Evolutionary conservation across 2,797 vertebrate species (phyloP).

Genomic region (Masticophis lateralis): DNA sequence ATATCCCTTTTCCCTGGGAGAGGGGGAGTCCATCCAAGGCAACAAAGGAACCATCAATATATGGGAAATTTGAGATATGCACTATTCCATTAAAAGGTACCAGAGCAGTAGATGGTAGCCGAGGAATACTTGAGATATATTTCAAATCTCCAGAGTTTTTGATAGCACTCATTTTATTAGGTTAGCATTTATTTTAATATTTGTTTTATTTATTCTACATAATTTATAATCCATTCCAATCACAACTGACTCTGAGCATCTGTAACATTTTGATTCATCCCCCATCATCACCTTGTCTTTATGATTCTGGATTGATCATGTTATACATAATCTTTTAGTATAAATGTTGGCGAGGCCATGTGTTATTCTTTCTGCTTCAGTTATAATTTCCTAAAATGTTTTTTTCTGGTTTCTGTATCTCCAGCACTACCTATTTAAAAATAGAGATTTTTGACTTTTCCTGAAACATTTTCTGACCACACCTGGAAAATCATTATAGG

Average conservation of each 20-base stretch:
- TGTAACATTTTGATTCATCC: neutral
- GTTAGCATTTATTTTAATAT: neutral
- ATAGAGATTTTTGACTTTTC: neutral
- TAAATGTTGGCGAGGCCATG: neutral
- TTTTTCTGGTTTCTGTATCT: neutral
- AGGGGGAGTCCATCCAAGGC: conserved; percentile 40
- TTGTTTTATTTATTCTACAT: neutral
- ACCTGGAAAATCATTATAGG: neutral
- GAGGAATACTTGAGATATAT: neutral
- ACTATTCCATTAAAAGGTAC: neutral
- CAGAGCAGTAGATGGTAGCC: neutral
- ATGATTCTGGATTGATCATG: neutral
- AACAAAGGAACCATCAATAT: conserved; percentile 35
- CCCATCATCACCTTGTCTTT: neutral
- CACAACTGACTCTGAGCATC: neutral
- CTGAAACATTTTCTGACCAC: neutral
- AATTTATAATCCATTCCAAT: neutral
- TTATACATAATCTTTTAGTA: neutral
- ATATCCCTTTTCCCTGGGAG: conserved; percentile 52
- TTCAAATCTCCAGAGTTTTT: neutral
- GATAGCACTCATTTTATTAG: neutral
- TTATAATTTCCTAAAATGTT: neutral
- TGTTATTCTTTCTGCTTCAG: conserved; percentile 2
- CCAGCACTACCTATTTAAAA: neutral
- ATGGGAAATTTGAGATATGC: conserved; percentile 30